Evolutionary conservation across 2,888 invertebrate species (phyloP).

Genomic region (Hirtodrosophila confusa): DNA sequence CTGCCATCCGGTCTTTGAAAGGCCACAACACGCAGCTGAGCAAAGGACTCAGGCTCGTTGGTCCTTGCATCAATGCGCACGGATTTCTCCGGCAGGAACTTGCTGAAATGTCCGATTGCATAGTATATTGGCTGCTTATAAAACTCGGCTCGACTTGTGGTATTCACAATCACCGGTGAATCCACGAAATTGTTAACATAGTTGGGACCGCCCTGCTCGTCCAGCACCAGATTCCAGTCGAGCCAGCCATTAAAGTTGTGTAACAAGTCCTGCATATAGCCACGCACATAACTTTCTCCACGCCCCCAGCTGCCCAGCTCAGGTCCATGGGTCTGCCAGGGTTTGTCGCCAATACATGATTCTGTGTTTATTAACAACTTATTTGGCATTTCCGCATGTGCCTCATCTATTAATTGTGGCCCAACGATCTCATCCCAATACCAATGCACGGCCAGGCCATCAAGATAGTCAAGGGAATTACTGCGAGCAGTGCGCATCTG

Average conservation of each 20-base stretch:
- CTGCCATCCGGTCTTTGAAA: constrained; percentile 86
- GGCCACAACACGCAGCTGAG: constrained; percentile 84
- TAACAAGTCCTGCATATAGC: constrained; percentile 90
- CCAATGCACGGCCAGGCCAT: constrained; percentile 94
- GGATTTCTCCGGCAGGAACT: constrained; percentile 88
- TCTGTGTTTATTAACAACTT: constrained; percentile 93
- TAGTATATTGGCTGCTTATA: constrained; percentile 96
- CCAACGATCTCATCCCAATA: constrained; percentile 89
- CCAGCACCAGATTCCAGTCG: constrained; percentile 96
- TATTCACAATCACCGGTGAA: constrained; percentile 87
- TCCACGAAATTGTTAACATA: constrained; percentile 87
- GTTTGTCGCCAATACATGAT: constrained; percentile 88
- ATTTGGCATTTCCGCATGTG: constrained; percentile 88
- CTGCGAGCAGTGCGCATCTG: constrained; percentile 86
- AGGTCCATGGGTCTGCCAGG: constrained; percentile 86
- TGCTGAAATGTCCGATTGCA: constrained; percentile 92
- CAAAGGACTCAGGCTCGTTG: constrained; percentile 64
- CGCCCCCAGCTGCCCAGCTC: constrained; percentile 91
- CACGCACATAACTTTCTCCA: constrained; percentile 88
- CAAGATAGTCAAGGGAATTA: constrained; percentile 87
- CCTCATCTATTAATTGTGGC: constrained; percentile 86
- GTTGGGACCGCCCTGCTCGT: constrained; percentile 92
- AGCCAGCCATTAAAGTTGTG: constrained; percentile 93
- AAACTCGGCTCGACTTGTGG: constrained; percentile 87
- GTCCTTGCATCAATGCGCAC: constrained; percentile 75